These are phyloP conservation scores for Diarsia rubi DNA, from an alignment of 2,888 invertebrate genomes.

Conservation along the genomic window DNA sequence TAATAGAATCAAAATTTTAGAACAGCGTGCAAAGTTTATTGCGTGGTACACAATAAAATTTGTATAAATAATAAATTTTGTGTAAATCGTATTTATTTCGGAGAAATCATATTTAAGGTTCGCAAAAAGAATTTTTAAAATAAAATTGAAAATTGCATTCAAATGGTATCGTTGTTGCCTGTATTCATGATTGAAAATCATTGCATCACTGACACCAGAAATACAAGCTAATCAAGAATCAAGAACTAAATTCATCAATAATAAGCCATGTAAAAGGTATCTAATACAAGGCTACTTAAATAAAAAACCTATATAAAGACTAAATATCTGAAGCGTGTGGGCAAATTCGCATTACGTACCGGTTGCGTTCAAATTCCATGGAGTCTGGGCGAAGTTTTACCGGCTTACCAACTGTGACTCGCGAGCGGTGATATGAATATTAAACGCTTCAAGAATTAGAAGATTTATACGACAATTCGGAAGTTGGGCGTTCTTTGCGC, in stretches of 20 bases:
- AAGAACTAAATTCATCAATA: not conserved
- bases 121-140: too few relatives aligned
- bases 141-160: too few relatives aligned
- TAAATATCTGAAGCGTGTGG: conserved; percentile 40
- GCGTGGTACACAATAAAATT: too few relatives aligned
- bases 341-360: conserved; percentile 49
- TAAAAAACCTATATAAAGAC: not conserved
- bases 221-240: too few relatives aligned
- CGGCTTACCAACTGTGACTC: conserved; percentile 67
- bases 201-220: too few relatives aligned
- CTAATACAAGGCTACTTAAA: not conserved
- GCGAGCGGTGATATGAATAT: conserved; percentile 88
- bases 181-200: too few relatives aligned
- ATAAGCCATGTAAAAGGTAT: not conserved
- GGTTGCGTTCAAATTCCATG: conserved; percentile 46
- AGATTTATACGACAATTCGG: conserved; percentile 89
- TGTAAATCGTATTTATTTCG: too few relatives aligned
- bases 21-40: not conserved
- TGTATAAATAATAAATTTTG: too few relatives aligned
- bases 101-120: too few relatives aligned
- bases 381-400: conserved; percentile 61
- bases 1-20: conserved; percentile 23
- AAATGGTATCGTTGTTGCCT: too few relatives aligned
- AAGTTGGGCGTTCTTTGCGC: conserved; percentile 83
- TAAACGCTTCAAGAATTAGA: conserved; percentile 89